Base-by-base conservation (phyloP, 2,113 vertebrate genomes). In the Cyprinodon tularosa region DNA sequence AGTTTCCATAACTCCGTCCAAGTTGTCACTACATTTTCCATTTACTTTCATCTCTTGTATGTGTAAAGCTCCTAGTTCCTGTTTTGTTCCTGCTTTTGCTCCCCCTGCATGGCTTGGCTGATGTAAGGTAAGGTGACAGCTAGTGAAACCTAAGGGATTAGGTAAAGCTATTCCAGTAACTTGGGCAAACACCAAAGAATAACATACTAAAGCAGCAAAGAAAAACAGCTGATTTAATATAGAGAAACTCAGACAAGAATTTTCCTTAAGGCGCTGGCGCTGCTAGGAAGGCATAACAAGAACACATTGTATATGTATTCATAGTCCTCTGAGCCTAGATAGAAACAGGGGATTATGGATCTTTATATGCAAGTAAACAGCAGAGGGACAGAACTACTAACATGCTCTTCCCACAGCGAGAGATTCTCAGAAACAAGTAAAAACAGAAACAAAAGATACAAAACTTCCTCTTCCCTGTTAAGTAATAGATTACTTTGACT, bases 71-170 rank as follows among this genome's bases (percentile, higher is more conserved):
- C 44, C 64, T 72, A 59, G 62, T n/a, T 36, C 38, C 68, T 63
- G 37, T 76, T 72, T 68, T 68, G 13, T 68, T 64, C 70, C 76
- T 29, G 45, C 36, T 62, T 48, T 64, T 66, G 50, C 59, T 64
- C 68, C 62, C 76, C 61, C 63, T 37, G 50, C 77, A 76, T 61
- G 64, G 82, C 80, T 81, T 73, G 78, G 80, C 68, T 88, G 88
- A 92, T 85, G 75, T 89, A 77, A 89, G 74, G 84, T 84, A 76
- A 71, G 40, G 68, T 61, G 86, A 77, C 88, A 90, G 87, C 85
- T 81, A 77, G 69, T 80, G 79, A 88, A 89, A 89, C 86, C 86
- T 73, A 60, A 76, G 83, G 89, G 88, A 90, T 91, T 84, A 88
- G 78, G 74, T 71, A 61, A 77, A 87, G 84, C 84, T 90, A 88